Conservation (phyloP, 2,113 vertebrate genomes). For the Ctenomys sociabilis region DNA sequence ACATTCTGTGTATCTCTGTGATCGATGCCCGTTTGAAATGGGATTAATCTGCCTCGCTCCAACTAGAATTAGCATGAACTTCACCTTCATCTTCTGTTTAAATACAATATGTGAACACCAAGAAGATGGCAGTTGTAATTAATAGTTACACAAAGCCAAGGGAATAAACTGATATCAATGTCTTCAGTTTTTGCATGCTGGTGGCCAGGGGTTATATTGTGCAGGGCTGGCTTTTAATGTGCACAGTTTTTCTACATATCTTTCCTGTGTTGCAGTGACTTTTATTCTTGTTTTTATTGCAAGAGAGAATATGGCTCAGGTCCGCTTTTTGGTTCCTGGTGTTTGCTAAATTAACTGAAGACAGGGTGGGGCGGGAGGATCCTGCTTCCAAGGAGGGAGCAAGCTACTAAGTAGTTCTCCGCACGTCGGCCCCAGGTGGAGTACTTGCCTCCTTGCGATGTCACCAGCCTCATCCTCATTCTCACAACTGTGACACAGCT, state of each 20-base stretch:
- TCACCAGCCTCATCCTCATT: neutral
- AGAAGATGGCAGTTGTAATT: neutral
- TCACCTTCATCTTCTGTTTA: constrained; percentile 40
- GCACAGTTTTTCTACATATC: neutral
- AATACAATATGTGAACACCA: neutral
- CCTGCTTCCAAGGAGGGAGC: neutral
- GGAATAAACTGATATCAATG: neutral
- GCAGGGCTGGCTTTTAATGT: neutral
- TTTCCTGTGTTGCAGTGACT: neutral
- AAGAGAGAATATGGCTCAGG: neutral
- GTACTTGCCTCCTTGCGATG: neutral
- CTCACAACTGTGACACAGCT: neutral
- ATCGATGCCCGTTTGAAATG: constrained; percentile 71
- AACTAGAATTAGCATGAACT: constrained; percentile 60
- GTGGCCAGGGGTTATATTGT: neutral
- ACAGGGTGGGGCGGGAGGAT: too few species aligned
- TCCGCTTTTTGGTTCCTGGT: neutral
- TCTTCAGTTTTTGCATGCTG: neutral
- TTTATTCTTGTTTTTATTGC: neutral
- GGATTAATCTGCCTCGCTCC: constrained; percentile 63
- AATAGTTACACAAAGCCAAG: neutral
- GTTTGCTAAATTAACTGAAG: neutral
- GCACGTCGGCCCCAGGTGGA: neutral
- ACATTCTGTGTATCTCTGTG: constrained; percentile 65
- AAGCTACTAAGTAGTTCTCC: neutral